Conservation (phyloP, 2,113 vertebrate species). For the Colius striatus region DNA sequence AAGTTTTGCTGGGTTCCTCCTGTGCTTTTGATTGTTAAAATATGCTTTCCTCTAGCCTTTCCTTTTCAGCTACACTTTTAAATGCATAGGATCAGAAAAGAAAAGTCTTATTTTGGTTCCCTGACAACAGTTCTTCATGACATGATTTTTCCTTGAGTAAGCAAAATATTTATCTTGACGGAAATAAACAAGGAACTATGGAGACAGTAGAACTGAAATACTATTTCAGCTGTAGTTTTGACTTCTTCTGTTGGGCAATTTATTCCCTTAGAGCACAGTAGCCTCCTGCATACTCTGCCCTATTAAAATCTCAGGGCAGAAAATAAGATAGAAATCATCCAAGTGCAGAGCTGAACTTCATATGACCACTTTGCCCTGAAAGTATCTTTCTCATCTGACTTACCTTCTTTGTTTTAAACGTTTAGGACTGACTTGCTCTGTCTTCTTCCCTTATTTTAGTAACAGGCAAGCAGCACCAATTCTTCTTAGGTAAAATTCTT, state of each 20-base stretch:
- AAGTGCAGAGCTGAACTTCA: background rate
- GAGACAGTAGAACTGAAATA: background rate
- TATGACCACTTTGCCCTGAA: background rate
- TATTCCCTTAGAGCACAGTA: background rate
- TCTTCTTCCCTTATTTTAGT: background rate
- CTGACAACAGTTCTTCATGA: background rate
- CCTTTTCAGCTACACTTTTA: background rate
- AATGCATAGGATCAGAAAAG: background rate
- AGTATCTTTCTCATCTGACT: background rate
- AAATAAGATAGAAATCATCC: background rate
- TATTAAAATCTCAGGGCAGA: background rate
- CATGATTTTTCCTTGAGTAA: conserved; percentile 14
- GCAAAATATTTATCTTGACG: conserved; percentile 33
- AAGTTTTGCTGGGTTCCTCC: background rate
- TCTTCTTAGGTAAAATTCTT: background rate
- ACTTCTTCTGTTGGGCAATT: background rate
- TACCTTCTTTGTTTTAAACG: background rate
- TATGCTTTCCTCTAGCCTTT: background rate
- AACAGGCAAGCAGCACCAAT: background rate
- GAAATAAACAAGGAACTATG: conserved; percentile 36
- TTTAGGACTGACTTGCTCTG: background rate
- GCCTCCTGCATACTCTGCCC: background rate
- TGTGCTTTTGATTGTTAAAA: background rate
- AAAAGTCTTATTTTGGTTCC: background rate
- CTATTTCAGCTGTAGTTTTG: background rate